Conservation (phyloP, 2,888 invertebrate species). For the Aplocera efformata region DNA sequence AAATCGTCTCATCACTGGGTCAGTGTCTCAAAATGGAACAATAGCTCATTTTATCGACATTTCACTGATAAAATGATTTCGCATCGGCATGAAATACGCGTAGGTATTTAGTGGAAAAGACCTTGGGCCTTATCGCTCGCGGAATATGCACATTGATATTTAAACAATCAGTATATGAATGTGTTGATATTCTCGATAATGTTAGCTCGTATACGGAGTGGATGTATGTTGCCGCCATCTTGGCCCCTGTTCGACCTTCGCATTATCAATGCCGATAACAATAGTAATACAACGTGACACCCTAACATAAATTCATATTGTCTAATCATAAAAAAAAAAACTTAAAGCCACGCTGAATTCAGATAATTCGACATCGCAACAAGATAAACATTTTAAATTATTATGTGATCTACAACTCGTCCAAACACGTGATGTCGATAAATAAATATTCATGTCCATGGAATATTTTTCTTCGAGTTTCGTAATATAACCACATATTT, state of each 20-base stretch:
- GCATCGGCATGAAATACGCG: constrained; percentile 35
- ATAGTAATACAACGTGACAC: constrained; percentile 68
- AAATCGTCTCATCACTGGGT: constrained; percentile 25
- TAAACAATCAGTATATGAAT: constrained; percentile 49
- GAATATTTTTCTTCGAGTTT: constrained; percentile 24
- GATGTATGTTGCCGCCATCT: constrained; percentile 43
- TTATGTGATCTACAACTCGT: constrained; percentile 48
- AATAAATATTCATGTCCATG: constrained; percentile 22
- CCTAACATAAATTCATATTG: constrained; percentile 76
- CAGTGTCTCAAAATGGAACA: constrained; percentile 35
- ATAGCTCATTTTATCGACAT: constrained; percentile 35
- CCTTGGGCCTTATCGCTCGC: constrained; percentile 61
- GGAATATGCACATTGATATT: constrained; percentile 58
- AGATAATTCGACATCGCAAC: constrained; percentile 63
- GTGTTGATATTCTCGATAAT: constrained; percentile 41
- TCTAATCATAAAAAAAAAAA: constrained; percentile 66
- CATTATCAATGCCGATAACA: constrained; percentile 72
- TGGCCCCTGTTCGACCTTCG: constrained; percentile 64
- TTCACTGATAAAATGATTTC: constrained; percentile 41
- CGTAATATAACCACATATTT: constrained; percentile 22
- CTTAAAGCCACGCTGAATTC: constrained; percentile 48
- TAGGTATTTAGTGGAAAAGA: constrained; percentile 47
- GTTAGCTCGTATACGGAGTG: constrained; percentile 24
- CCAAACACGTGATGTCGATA: constrained; percentile 18
- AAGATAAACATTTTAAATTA: constrained; percentile 52